Evolutionary conservation across 2,797 vertebrate genomes (phyloP).

Genomic region (Gymnocypris eckloni): DNA sequence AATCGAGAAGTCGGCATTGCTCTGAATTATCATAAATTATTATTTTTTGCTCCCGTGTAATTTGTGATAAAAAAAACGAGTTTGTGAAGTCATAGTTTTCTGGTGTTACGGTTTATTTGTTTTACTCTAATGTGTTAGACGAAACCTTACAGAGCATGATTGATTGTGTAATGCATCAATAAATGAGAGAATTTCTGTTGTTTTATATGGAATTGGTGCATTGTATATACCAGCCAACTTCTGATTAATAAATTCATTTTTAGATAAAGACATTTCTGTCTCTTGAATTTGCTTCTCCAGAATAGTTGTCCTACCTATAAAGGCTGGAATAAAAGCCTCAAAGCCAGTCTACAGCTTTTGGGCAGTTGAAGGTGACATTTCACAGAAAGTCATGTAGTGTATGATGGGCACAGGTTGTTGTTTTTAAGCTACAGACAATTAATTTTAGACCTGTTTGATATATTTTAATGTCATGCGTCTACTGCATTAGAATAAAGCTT

Average conservation of each 20-base stretch:
- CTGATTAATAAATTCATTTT: conserved; percentile 56
- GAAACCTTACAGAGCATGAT: conserved; percentile 19
- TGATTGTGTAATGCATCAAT: conserved; percentile 23
- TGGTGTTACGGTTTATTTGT: conserved; percentile 36
- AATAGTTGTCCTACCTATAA: too few species aligned
- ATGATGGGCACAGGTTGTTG: neutral
- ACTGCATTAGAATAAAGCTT: neutral
- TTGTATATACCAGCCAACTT: conserved; percentile 51
- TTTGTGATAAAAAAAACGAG: conserved; percentile 15
- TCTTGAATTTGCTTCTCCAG: neutral
- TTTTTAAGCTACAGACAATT: neutral
- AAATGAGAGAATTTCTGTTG: conserved; percentile 31
- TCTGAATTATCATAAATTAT: conserved; percentile 25
- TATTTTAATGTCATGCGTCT: neutral
- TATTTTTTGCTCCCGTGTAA: conserved; percentile 17
- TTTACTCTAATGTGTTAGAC: conserved; percentile 20
- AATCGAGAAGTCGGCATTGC: conserved; percentile 21
- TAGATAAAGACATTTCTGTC: conserved; percentile 33
- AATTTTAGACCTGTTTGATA: neutral
- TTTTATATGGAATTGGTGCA: conserved; percentile 53
- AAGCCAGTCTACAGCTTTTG: neutral
- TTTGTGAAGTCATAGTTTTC: conserved; percentile 25
- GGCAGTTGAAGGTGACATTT: neutral
- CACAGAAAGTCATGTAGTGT: neutral
- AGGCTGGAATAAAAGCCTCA: too few species aligned